These are phyloP conservation scores for Melanotaenia nigrans DNA, from an alignment of 2,797 vertebrate genomes.

Conservation along the genomic window DNA sequence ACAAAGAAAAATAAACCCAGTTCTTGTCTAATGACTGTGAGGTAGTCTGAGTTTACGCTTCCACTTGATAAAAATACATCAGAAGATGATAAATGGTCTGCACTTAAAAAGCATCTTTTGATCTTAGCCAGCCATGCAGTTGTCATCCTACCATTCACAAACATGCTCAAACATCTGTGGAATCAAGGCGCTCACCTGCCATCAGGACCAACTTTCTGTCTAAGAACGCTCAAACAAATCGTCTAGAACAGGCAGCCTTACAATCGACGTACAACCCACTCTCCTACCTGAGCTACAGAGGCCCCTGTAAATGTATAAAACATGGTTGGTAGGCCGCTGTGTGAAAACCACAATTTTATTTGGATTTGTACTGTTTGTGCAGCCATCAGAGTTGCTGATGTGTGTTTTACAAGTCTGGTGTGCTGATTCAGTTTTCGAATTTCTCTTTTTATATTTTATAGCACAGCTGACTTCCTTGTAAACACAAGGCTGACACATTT, in stretches of 20 bases:
- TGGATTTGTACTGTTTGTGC: not conserved
- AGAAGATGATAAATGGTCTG: not conserved
- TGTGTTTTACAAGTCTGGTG: not conserved
- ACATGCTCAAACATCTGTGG: not conserved
- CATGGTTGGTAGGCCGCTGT: not conserved
- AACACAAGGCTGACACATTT: slow-evolving; percentile 47
- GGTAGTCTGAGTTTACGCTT: slow-evolving; percentile 29
- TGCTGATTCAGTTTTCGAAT: slow-evolving; percentile 22
- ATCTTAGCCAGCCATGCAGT: not conserved
- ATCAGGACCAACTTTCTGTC: not conserved
- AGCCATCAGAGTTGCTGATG: slow-evolving; percentile 12
- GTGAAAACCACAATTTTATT: not conserved
- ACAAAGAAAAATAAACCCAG: not conserved
- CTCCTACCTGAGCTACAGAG: not conserved
- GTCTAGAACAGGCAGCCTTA: not conserved
- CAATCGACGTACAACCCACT: not conserved
- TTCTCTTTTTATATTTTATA: slow-evolving; percentile 21
- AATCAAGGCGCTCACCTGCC: not conserved
- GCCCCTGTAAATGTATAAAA: not conserved
- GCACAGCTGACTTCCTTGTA: slow-evolving; percentile 24
- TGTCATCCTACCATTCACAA: not conserved
- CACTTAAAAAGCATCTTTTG: slow-evolving; percentile 2
- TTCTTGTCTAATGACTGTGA: slow-evolving; percentile 20
- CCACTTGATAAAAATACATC: slow-evolving; percentile 5
- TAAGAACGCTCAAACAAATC: not conserved